Percentiles rank a stretch among this genome's conserved stretches.
These are phyloP conservation scores for Zosterops hypoxanthus DNA, from an alignment of 2,113 vertebrate species.

Conservation along the genomic window DNA sequence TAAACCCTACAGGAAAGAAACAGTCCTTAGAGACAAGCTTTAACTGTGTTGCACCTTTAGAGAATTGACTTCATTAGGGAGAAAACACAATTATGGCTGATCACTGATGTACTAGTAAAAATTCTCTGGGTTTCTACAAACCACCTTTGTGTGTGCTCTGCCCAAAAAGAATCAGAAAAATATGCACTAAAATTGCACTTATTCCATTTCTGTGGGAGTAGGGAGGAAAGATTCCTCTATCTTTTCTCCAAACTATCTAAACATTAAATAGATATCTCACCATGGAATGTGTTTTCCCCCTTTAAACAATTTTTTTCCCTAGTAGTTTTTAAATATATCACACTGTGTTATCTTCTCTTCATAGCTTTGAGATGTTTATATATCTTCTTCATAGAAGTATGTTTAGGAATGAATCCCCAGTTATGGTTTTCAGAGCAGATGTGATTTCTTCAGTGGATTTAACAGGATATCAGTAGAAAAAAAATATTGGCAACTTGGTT, in stretches of 20 bases:
- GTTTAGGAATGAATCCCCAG: background rate
- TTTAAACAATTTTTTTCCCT: background rate
- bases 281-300: conserved; percentile 6
- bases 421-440: background rate
- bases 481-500: background rate
- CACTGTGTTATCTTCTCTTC: background rate
- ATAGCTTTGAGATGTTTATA: background rate
- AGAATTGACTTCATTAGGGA: background rate
- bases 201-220: background rate
- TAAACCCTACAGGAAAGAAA: background rate
- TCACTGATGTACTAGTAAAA: background rate
- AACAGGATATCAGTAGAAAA: background rate
- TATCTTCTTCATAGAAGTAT: background rate
- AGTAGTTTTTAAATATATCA: conserved; percentile 12
- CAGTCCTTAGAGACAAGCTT: background rate
- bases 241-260: background rate
- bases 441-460: conserved; percentile 9
- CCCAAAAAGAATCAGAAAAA: background rate
- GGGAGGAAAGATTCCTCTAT: background rate
- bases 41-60: background rate
- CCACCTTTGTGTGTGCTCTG: background rate
- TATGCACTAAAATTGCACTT: background rate
- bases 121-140: background rate
- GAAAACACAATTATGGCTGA: background rate
- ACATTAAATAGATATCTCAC: background rate